Evolutionary conservation across 2,888 invertebrate genomes (phyloP).

Genomic region (Smittia aterrima): DNA sequence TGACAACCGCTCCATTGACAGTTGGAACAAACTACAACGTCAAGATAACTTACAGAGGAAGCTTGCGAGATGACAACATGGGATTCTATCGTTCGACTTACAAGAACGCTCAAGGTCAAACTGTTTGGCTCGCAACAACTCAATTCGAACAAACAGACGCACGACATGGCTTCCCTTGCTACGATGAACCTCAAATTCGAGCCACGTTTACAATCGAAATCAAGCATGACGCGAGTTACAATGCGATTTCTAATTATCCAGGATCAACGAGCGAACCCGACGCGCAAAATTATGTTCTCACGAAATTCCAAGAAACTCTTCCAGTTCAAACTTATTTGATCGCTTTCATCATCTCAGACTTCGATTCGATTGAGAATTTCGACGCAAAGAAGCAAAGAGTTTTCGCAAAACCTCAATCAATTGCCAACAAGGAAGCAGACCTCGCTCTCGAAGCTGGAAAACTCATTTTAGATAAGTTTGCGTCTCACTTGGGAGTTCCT

Average conservation of each 20-base stretch:
- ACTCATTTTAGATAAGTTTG: conserved; percentile 65
- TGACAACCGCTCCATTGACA: neutral
- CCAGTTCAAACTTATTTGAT: conserved; percentile 77
- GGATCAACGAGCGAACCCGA: conserved; percentile 42
- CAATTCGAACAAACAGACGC: conserved; percentile 72
- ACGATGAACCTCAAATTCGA: conserved; percentile 45
- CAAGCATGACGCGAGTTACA: neutral
- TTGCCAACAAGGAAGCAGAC: conserved; percentile 54
- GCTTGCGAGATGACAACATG: conserved; percentile 61
- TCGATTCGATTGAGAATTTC: conserved; percentile 48
- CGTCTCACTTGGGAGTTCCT: conserved; percentile 68
- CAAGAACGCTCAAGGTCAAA: conserved; percentile 45
- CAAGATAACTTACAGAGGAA: conserved; percentile 58
- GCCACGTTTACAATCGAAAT: conserved; percentile 27
- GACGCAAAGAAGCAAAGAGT: conserved; percentile 47
- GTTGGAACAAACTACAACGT: neutral
- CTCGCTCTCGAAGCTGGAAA: conserved; percentile 74
- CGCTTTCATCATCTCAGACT: conserved; percentile 71
- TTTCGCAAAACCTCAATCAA: conserved; percentile 49
- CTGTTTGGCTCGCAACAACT: conserved; percentile 62
- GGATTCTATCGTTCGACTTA: conserved; percentile 65
- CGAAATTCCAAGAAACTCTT: conserved; percentile 54
- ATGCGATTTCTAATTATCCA: conserved; percentile 32
- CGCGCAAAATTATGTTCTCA: conserved; percentile 45
- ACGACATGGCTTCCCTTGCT: conserved; percentile 75